Conservation (phyloP, 2,797 vertebrate genomes). For the Pangasius macronema region DNA sequence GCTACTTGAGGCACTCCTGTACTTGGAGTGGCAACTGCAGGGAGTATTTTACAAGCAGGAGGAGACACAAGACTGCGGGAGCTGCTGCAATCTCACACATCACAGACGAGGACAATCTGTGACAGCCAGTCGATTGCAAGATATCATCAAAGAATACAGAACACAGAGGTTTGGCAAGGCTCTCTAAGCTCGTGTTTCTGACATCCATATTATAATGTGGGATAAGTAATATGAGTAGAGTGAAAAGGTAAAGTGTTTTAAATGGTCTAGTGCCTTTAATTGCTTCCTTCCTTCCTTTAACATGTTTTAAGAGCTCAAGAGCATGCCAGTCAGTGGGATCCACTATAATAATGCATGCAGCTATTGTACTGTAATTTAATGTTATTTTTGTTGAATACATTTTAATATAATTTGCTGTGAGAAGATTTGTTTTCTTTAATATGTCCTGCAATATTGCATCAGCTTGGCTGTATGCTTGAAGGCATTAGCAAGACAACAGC, state of each 20-base stretch:
- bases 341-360: background rate
- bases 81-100: conserved; percentile 41
- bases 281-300: background rate
- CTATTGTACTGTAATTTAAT: background rate
- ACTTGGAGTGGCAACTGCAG: background rate
- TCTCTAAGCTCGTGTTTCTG: conserved; percentile 16
- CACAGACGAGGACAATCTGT: conserved; percentile 31
- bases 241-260: conserved; percentile 7
- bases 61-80: conserved; percentile 9
- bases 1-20: conserved; percentile 15
- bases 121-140: conserved; percentile 38
- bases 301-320: background rate
- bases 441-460: conserved; percentile 13
- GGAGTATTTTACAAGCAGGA: conserved; percentile 25
- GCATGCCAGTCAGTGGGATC: background rate
- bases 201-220: conserved; percentile 12
- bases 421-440: conserved; percentile 3
- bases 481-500: conserved; percentile 57
- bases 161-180: conserved; percentile 23
- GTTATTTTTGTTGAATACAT: background rate
- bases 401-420: background rate
- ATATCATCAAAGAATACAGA: conserved; percentile 39
- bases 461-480: conserved; percentile 49
- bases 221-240: background rate
- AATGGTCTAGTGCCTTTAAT: background rate